Conservation (phyloP, 2,113 vertebrate genomes). For the Phyllostomus hastatus region DNA sequence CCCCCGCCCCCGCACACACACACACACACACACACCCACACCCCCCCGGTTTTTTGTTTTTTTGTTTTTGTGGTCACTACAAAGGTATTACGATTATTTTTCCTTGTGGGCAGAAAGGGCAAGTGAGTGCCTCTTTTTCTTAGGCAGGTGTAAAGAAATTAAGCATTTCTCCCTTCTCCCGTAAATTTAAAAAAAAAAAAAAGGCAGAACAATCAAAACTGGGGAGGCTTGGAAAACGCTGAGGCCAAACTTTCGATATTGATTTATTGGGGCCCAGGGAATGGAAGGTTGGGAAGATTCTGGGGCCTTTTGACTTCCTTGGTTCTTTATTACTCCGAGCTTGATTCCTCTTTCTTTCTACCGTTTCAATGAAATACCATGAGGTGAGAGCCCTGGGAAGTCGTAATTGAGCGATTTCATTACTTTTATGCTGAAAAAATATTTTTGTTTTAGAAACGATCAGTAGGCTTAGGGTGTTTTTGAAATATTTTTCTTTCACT, state of each 20-base stretch:
- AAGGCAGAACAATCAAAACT: slow-evolving; percentile 41
- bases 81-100: slow-evolving; percentile 17
- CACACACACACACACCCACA: not conserved
- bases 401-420: slow-evolving; percentile 63
- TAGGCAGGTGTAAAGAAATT: slow-evolving; percentile 71
- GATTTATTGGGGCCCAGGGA: slow-evolving; percentile 59
- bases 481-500: slow-evolving; percentile 34
- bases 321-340: slow-evolving; percentile 58
- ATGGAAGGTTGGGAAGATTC: slow-evolving; percentile 27
- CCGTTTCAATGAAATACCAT: slow-evolving; percentile 60
- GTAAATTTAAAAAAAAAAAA: not conserved
- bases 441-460: slow-evolving; percentile 57
- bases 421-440: slow-evolving; percentile 65
- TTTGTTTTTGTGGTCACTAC: not conserved
- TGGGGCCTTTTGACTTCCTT: slow-evolving; percentile 43
- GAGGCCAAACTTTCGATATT: slow-evolving; percentile 72
- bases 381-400: slow-evolving; percentile 70
- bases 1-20: not conserved
- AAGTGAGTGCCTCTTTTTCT: slow-evolving; percentile 35
- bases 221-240: slow-evolving; percentile 62
- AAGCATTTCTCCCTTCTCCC: slow-evolving; percentile 30
- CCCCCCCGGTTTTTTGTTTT: fast-evolving
- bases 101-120: slow-evolving; percentile 22
- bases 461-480: slow-evolving; percentile 49
- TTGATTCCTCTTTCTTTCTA: slow-evolving; percentile 51